Base-by-base conservation (phyloP, 2,888 invertebrate species). In the Eupithecia insigniata region DNA sequence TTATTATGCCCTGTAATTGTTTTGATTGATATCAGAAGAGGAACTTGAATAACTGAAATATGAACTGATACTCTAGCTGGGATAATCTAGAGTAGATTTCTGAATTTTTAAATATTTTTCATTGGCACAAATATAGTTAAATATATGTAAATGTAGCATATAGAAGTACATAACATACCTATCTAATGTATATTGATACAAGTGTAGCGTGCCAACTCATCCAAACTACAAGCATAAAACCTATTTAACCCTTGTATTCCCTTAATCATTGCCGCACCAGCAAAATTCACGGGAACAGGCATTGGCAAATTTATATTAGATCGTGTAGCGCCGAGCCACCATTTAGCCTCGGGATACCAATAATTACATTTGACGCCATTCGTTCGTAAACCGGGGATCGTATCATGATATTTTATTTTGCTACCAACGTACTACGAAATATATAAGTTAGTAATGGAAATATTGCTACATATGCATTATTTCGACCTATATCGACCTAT, bases 351-450 rank as follows among this genome's bases (percentile, higher is more conserved):
- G 84, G 86, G 84, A 81, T 82, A 78, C 81, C 82, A 81, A 82
- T 87, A 87, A 87, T 85, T 86, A 87, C 84, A 85, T 87, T 87
- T 84, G 80, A 81, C 78, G 82, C 82, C 81, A 85, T 87, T 86
- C 84, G 85, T 82, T 82, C 80, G 81, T 80, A 80, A 51, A 36
- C 51, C 36, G 62, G 69, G 66, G 70, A 55, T 66, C 68, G 71
- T 65, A 66, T 72, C 70, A 71, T 70, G 72, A 75, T 79, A 79
- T 77, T 51, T 75, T 70, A 72, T 70, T 72, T 65, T 22, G 36
- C 55, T 34, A 39, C 68, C 55, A 66, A 32, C 66, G 51, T 43
- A 67, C 60, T 69, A 32, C 58, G 64, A 66, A 64, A 66, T 69
- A 72, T 55, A 36, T 30, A 43, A n/a, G 39, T 43, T 58, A 22